Evolutionary conservation across 2,888 invertebrate genomes (phyloP).

Genomic region (Arctia plantaginis): DNA sequence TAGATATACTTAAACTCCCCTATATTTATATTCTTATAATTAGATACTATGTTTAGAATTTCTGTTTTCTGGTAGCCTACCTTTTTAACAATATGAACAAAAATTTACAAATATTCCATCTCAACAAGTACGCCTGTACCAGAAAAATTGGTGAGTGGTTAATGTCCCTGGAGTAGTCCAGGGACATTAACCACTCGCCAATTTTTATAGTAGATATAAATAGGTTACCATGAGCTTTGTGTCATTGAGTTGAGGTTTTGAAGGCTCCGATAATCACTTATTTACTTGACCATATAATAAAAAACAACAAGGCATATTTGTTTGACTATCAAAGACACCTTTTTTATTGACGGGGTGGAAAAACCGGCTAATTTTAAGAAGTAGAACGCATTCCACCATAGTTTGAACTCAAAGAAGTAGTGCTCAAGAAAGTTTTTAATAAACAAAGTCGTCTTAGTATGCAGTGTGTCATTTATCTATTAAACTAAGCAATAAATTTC

Average conservation of each 20-base stretch:
- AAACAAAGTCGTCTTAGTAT: not conserved
- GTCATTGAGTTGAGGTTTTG: not conserved
- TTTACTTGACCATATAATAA: not conserved
- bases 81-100: too few relatives aligned
- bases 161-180: too few relatives aligned
- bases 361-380: not conserved
- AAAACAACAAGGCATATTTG: too few relatives aligned
- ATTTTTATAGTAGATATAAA: not conserved
- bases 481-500: conserved; percentile 12
- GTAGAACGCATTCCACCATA: not conserved
- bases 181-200: too few relatives aligned
- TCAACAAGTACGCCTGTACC: too few relatives aligned
- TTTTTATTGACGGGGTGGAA: not conserved
- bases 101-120: too few relatives aligned
- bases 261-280: not conserved
- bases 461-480: not conserved
- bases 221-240: not conserved
- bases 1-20: not conserved
- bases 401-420: not conserved
- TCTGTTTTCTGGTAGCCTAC: too few relatives aligned
- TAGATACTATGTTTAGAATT: too few relatives aligned
- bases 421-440: too few relatives aligned
- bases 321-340: too few relatives aligned
- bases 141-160: too few relatives aligned
- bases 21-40: too few relatives aligned